A percentile compares a stretch with the other conserved stretches of the same genome.
Conservation (phyloP, 2,888 invertebrate genomes). For the Xestia rhomboidea region DNA sequence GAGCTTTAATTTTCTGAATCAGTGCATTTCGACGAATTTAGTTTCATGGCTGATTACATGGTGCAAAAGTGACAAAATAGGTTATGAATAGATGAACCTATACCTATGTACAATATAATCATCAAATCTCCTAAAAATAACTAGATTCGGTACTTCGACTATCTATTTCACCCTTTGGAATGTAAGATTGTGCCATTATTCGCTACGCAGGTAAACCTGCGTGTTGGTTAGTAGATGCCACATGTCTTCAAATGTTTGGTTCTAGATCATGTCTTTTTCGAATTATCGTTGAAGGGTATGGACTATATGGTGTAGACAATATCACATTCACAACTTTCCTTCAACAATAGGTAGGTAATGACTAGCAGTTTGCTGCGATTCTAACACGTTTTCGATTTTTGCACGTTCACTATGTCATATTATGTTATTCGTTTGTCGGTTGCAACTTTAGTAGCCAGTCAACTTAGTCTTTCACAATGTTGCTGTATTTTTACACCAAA, state of each 20-base stretch:
- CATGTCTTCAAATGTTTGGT: not conserved
- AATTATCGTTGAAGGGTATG: not conserved
- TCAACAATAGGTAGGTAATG: not conserved
- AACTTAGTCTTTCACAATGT: not conserved
- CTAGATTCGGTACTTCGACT: not conserved
- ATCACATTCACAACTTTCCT: not conserved
- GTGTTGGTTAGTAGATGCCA: not conserved
- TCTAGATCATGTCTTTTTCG: not conserved
- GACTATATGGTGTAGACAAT: not conserved
- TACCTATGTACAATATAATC: not conserved
- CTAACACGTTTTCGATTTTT: not conserved
- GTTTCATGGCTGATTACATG: not conserved
- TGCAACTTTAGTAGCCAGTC: not conserved
- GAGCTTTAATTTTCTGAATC: constrained; percentile 1
- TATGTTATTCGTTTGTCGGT: not conserved
- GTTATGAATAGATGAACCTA: not conserved
- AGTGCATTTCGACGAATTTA: constrained; percentile 1
- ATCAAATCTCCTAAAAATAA: not conserved
- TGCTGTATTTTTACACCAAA: not conserved
- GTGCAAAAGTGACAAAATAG: not conserved
- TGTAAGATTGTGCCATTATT: not conserved
- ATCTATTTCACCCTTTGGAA: not conserved
- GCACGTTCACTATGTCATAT: not conserved
- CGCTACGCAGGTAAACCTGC: not conserved
- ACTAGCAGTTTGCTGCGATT: not conserved